phyloP scores from a whole-genome alignment of 2,888 invertebrate species.

The Apoderus coryli region DNA sequence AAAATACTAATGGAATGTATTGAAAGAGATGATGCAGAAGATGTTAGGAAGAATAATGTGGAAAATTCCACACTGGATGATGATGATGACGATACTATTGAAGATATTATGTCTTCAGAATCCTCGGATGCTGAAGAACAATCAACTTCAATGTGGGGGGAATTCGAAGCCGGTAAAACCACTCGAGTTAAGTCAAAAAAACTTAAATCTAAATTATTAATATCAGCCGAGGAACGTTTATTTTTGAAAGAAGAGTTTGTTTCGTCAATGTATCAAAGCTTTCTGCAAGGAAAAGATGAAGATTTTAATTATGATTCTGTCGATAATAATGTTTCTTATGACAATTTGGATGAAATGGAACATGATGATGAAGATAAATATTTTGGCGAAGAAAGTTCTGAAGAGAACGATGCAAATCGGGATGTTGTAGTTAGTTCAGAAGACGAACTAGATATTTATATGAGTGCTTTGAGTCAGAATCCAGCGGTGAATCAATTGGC shows the following conservation, averaged over 20 bases:
- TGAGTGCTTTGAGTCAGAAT: slow-evolving; percentile 42
- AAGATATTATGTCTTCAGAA: slow-evolving; percentile 22
- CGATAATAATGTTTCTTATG: slow-evolving; percentile 69
- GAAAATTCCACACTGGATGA: too few relatives aligned
- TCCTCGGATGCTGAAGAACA: slow-evolving; percentile 6
- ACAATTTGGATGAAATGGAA: slow-evolving; percentile 53
- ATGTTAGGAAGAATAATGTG: slow-evolving; percentile 45
- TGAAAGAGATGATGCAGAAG: slow-evolving; percentile 54
- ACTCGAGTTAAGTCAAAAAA: slow-evolving; percentile 10
- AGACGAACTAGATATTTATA: slow-evolving; percentile 61
- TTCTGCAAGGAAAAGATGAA: slow-evolving; percentile 60
- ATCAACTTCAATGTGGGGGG: slow-evolving; percentile 23
- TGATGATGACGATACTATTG: slow-evolving; percentile 39
- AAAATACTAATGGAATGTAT: slow-evolving; percentile 68
- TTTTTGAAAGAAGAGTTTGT: slow-evolving; percentile 67
- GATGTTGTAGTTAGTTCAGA: slow-evolving; percentile 28
- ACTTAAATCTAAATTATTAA: background rate
- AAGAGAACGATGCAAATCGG: slow-evolving; percentile 24
- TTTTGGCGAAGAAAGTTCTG: slow-evolving; percentile 71
- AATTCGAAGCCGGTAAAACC: slow-evolving; percentile 25
- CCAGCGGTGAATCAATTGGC: slow-evolving; percentile 26
- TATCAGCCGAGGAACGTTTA: slow-evolving; percentile 39
- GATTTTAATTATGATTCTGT: slow-evolving; percentile 74
- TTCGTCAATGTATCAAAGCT: slow-evolving; percentile 71
- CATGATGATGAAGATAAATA: slow-evolving; percentile 83